Evolutionary conservation across 2,888 invertebrate genomes (phyloP), one percentile per base, ranked within the genome.

Genomic region (Acrobasis consociella): DNA sequence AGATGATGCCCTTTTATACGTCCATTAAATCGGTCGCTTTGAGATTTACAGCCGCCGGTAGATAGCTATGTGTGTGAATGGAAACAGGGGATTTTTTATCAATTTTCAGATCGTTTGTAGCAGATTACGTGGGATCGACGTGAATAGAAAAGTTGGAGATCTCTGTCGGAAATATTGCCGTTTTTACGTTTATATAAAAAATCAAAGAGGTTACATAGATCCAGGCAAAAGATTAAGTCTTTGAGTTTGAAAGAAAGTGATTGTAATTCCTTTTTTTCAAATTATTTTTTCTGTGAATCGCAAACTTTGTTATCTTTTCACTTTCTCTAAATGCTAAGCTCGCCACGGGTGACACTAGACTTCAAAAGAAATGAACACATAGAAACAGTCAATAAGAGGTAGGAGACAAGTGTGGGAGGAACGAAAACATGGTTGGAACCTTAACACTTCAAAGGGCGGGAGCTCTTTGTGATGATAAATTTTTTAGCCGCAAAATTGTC

Each of bases 1-100:
- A 83, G 83, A 87, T 89, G 87, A 84, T 85, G 85, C 84, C 89
- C 88, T 87, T 91, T 92, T 91, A 87, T 85, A 79, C 83, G 80
- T 87, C 91, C 91, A 90, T 91, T 92, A 89, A 89, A 87, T 82
- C 78, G 78, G 78, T 72, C 87, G 91, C 88, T 90, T 89, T 87
- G 87, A 91, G 87, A 85, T 87, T 87, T 85, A 86, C 83, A 82
- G 82, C 80, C 70, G 74, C 75, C 75, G 78, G 82, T 85, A 77
- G 78, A 83, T 81, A 61, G 61, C 59, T 59, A 82, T 74, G 77
- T 81, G 82, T 79, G 73, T 78, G 81, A 82, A 85, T 85, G 84
- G 85, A 85, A 87, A 82, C 80, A 70, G 79, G 77, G 75, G 67
- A 72, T 73, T 82, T 83, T 83, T 85, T 82, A 85, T 82, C 76